phyloP scores from a whole-genome alignment of 1,140 invertebrate species.

The Cepaea nemoralis region DNA sequence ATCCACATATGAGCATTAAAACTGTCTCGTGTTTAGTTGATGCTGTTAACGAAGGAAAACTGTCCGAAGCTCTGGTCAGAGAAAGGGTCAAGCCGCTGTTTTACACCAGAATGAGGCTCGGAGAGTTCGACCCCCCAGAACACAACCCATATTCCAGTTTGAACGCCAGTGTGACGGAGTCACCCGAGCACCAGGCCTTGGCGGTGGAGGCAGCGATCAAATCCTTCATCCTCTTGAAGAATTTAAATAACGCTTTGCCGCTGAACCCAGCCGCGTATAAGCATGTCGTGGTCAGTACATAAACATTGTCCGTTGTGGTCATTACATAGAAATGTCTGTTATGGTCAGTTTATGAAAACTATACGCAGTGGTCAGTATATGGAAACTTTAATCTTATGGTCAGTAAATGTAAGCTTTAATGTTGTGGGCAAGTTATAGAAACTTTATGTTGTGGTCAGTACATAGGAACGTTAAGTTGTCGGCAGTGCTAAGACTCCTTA shows the following conservation, averaged over 20 bases:
- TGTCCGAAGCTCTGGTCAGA: constrained; percentile 14
- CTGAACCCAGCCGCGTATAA: not conserved
- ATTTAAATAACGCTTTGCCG: constrained; percentile 47
- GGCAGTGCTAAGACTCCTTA: no score
- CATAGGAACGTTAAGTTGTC: not conserved
- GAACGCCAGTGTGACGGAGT: constrained; percentile 38
- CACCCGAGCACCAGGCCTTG: constrained; percentile 45
- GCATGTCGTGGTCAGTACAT: not conserved
- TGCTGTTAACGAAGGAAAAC: constrained; percentile 32
- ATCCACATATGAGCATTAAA: no score
- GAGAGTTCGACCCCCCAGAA: constrained; percentile 60
- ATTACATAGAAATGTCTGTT: no score
- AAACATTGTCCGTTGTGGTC: no score
- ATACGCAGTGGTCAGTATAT: no score
- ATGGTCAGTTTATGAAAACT: no score
- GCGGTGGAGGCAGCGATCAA: constrained; percentile 46
- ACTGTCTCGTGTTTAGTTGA: constrained; percentile 35
- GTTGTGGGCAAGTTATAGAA: no score
- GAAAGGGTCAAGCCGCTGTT: constrained; percentile 62
- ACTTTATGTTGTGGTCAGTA: no score
- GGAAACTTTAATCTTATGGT: no score
- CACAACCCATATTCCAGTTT: constrained; percentile 60
- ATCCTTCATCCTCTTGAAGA: constrained; percentile 64
- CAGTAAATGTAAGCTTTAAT: no score
- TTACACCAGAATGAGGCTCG: constrained; percentile 67